Base-by-base conservation (phyloP, 2,888 invertebrate species). In the Esperia sulphurella region DNA sequence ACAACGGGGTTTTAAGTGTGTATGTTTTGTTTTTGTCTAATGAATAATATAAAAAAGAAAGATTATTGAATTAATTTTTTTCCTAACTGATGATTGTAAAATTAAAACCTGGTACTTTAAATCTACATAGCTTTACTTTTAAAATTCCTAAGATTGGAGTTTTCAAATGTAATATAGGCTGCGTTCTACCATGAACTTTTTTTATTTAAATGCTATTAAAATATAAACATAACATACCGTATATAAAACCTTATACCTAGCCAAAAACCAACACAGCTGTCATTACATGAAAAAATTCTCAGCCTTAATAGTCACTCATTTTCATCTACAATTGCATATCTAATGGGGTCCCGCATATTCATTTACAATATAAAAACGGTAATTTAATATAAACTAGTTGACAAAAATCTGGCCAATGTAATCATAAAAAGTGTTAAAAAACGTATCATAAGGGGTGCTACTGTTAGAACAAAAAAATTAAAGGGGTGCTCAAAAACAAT, bases 301-400 rank as follows among this genome's bases (percentile, higher is more conserved):
- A 57, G 68, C 62, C 75, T 65, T 84, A 85, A 86, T 81, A 75
- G 68, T 75, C 71, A 58, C 83, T 71, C 83, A 71, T 85, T 85
- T 79, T 78, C 79, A 53, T 68, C 64, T 68, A 77, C 78, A 75
- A 72, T 81, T 79, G 77, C 75, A 79, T 74, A 72, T 68, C 59
- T 63, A 76, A 82, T 83, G 71, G 61, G 68, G 45, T 68, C 87
- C 86, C 86, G 83, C 84, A 84, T 89, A 86, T 85, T 83, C 79
- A 87, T 87, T 21, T 84, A 83, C 81, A 53, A 53, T 57, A 79
- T 63, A 86, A 86, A 87, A 87, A 85, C 75, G 64, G 86, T 88
- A 88, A 89, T 88, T 87, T 87, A 87, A 88, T 88, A 88, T 86
- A 88, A 88, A 87, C 79, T 83, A 85, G 79, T 81, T 70, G 82